Evolutionary conservation across 2,797 vertebrate genomes (phyloP).

Genomic region (Botia kubotai): DNA sequence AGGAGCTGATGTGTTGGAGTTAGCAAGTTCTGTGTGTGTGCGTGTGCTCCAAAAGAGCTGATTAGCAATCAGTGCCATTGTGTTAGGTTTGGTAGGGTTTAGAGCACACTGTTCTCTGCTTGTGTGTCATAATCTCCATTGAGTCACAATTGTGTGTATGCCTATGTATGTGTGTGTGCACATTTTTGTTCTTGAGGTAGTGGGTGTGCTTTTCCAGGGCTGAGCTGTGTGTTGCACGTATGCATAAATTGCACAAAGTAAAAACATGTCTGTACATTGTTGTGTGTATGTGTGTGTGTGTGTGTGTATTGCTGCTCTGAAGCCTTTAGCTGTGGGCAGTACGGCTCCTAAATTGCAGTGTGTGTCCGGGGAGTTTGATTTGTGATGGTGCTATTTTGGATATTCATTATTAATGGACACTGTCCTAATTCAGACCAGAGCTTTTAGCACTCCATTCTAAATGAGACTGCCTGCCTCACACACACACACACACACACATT

Average conservation of each 20-base stretch:
- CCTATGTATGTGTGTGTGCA: conserved; percentile 65
- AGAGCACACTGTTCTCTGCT: conserved; percentile 44
- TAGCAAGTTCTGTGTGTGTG: conserved; percentile 32
- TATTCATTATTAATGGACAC: conserved; percentile 62
- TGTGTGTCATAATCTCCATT: conserved; percentile 49
- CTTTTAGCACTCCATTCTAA: conserved; percentile 56
- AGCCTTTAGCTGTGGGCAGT: conserved; percentile 51
- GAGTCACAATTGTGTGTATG: conserved; percentile 44
- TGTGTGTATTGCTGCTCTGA: conserved; percentile 42
- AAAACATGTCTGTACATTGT: conserved; percentile 10
- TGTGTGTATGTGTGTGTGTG: conserved; percentile 40
- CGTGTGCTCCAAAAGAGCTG: conserved; percentile 60
- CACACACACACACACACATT: conserved; percentile 26
- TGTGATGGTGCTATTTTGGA: conserved; percentile 60
- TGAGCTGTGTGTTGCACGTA: neutral
- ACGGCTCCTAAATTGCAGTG: conserved; percentile 51
- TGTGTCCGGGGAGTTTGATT: conserved; percentile 61
- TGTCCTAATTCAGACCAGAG: conserved; percentile 52
- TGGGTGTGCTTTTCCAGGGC: neutral
- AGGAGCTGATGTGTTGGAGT: conserved; percentile 15
- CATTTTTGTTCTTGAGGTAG: conserved; percentile 44
- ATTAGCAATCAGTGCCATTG: conserved; percentile 83
- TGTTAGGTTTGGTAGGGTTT: conserved; percentile 65
- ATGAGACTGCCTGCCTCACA: conserved; percentile 39
- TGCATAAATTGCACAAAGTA: neutral